Evolutionary conservation across 2,797 vertebrate genomes (phyloP).

Genomic region (Rhinogobio ventralis): DNA sequence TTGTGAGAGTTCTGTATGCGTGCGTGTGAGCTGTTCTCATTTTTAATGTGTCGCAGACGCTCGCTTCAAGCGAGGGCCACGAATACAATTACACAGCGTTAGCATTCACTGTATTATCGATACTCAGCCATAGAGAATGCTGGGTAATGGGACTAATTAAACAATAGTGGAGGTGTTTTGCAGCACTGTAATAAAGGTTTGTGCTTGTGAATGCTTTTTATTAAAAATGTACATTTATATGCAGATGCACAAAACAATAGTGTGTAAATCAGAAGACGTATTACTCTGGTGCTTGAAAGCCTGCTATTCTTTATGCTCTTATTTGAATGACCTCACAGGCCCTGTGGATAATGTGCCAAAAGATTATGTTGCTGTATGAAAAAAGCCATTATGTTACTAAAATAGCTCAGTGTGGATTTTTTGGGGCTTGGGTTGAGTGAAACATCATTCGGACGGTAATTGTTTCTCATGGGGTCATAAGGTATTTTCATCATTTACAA

Average conservation of each 20-base stretch:
- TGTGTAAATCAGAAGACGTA: constrained; percentile 27
- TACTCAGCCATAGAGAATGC: constrained; percentile 49
- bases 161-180: constrained; percentile 58
- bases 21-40: constrained; percentile 42
- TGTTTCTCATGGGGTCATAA: too few relatives aligned
- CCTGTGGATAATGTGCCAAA: neutral
- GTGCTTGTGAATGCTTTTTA: constrained; percentile 55
- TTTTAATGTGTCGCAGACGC: constrained; percentile 51
- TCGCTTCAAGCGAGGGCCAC: constrained; percentile 46
- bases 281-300: constrained; percentile 22
- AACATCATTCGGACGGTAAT: too few relatives aligned
- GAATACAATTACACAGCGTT: constrained; percentile 61
- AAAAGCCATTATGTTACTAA: constrained; percentile 27
- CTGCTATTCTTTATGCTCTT: neutral
- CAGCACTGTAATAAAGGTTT: constrained; percentile 49
- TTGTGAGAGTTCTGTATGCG: constrained; percentile 45
- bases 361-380: neutral
- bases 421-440: neutral
- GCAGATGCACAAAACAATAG: constrained; percentile 49
- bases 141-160: constrained; percentile 64
- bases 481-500: too few relatives aligned
- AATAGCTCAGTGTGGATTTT: constrained; percentile 10
- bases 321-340: constrained; percentile 12
- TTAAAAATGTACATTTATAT: constrained; percentile 58
- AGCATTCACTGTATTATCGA: constrained; percentile 58